Conservation (phyloP, 2,797 vertebrate species). For the Danio tinwini region DNA sequence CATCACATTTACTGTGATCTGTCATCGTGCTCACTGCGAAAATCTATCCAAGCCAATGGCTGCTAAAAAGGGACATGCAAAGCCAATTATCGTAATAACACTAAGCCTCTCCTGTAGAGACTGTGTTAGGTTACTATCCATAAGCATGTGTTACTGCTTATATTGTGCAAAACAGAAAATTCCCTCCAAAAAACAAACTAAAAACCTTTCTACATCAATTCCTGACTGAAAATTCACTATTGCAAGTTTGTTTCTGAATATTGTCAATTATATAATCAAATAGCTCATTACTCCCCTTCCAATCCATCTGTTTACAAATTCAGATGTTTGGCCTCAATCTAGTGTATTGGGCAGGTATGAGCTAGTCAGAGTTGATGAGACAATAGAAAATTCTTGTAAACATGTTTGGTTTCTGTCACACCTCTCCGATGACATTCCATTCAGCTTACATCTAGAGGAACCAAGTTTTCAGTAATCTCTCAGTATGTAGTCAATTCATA, state of each 20-base stretch:
- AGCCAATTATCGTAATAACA: slow-evolving; percentile 76
- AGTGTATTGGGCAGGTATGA: slow-evolving; percentile 14
- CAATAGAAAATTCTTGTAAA: background rate
- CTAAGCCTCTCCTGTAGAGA: slow-evolving; percentile 68
- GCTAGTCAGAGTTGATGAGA: slow-evolving; percentile 16
- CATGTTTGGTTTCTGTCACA: slow-evolving; percentile 49
- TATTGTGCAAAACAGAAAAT: background rate
- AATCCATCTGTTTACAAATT: background rate
- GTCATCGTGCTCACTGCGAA: slow-evolving; percentile 53
- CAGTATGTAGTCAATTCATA: background rate
- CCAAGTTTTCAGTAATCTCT: background rate
- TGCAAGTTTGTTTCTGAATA: background rate
- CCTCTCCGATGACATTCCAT: slow-evolving; percentile 18
- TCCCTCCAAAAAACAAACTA: background rate
- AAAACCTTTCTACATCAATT: background rate
- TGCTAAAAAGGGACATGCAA: slow-evolving; percentile 72
- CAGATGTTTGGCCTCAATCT: background rate
- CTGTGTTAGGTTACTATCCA: slow-evolving; percentile 28
- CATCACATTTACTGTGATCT: slow-evolving; percentile 49
- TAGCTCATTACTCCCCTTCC: background rate
- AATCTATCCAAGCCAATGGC: slow-evolving; percentile 52
- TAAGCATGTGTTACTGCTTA: slow-evolving; percentile 2
- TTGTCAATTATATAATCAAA: background rate
- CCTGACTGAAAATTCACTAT: background rate
- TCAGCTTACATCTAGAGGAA: background rate